Conservation (phyloP, 1,140 invertebrate species). For the Aporrectodea caliginosa region DNA sequence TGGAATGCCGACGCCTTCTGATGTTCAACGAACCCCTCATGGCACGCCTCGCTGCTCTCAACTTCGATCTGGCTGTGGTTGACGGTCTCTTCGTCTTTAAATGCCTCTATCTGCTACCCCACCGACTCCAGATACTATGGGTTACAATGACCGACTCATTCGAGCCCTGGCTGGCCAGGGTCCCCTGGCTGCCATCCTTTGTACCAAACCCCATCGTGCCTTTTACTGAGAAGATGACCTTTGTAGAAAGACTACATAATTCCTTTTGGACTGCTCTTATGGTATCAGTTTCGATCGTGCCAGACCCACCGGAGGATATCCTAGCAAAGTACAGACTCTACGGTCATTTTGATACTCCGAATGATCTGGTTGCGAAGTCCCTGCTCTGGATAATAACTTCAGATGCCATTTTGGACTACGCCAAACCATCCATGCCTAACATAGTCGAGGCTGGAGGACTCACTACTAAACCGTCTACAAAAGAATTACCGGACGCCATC, state of each 20-base stretch:
- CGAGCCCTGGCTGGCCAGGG: background rate
- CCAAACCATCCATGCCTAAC: background rate
- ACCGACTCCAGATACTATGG: background rate
- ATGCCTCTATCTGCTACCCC: constrained; percentile 1
- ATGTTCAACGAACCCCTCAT: background rate
- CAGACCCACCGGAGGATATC: background rate
- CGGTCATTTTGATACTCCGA: background rate
- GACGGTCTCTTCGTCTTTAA: background rate
- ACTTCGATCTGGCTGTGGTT: constrained; percentile 7
- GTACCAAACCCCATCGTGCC: background rate
- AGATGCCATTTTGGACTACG: background rate
- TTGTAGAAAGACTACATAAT: background rate
- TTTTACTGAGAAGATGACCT: background rate
- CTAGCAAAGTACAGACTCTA: background rate
- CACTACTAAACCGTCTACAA: background rate
- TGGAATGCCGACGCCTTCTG: background rate
- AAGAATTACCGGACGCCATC: background rate
- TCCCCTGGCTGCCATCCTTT: background rate
- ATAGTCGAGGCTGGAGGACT: background rate
- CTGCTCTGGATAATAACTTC: background rate
- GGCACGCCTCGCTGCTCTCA: background rate
- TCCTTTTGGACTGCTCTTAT: background rate
- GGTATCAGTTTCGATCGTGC: background rate
- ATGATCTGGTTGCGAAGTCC: background rate
- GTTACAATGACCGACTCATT: background rate